phyloP scores from a whole-genome alignment of 2,113 vertebrate species.

The Athene noctua region DNA sequence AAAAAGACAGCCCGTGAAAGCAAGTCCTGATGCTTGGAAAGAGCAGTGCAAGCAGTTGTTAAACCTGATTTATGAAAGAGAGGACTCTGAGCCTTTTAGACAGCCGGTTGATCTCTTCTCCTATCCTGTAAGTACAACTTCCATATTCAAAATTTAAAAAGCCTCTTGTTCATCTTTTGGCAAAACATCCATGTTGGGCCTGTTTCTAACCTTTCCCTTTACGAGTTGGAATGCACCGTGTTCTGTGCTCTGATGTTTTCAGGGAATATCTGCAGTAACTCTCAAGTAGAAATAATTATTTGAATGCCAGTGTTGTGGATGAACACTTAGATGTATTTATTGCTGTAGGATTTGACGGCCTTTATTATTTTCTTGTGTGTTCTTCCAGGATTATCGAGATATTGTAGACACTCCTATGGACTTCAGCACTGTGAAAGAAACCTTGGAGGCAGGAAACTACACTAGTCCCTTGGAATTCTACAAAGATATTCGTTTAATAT shows the following conservation, averaged over 20 bases:
- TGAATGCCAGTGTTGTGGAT: not conserved
- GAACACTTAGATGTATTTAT: not conserved
- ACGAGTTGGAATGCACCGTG: not conserved
- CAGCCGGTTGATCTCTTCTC: constrained; percentile 88
- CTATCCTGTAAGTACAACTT: constrained; percentile 79
- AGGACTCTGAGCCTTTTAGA: constrained; percentile 90
- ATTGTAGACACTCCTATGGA: constrained; percentile 96
- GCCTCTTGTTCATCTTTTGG: not conserved
- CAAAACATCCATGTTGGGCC: not conserved
- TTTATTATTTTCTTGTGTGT: not conserved
- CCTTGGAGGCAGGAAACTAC: constrained; percentile 87
- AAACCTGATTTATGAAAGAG: constrained; percentile 85
- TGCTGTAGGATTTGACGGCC: not conserved
- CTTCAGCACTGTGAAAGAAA: constrained; percentile 92
- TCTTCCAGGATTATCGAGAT: constrained; percentile 87
- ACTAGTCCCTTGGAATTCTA: constrained; percentile 93
- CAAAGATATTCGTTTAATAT: constrained; percentile 94
- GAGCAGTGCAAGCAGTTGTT: constrained; percentile 87
- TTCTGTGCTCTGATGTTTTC: not conserved
- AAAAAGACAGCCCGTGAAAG: constrained; percentile 68
- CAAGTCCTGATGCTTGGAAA: constrained; percentile 82
- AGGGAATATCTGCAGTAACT: not conserved
- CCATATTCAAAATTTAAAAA: not conserved
- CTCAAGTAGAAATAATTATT: not conserved
- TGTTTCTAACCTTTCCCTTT: not conserved